Conservation (phyloP, 2,113 vertebrate species). For the Paradoxurus hermaphroditus region DNA sequence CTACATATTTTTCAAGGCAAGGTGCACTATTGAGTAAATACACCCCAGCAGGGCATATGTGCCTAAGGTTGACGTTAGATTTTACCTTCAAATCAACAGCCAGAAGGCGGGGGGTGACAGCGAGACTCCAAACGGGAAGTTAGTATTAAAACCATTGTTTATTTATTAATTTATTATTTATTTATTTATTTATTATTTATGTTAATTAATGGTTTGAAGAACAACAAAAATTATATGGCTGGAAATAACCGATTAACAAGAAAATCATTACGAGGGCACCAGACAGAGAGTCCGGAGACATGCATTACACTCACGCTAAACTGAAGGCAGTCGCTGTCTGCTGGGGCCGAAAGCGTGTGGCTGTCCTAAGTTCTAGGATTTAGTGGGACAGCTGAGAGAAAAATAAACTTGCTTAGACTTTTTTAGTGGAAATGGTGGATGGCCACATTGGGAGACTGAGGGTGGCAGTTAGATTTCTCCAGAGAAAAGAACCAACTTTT, state of each 20-base stretch:
- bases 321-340: background rate
- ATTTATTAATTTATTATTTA: too few relatives aligned
- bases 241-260: background rate
- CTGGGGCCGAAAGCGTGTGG: background rate
- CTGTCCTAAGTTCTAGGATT: background rate
- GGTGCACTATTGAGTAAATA: background rate
- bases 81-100: background rate
- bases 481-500: background rate
- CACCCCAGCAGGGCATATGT: background rate
- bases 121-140: background rate
- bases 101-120: background rate
- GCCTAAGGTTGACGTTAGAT: background rate
- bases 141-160: background rate
- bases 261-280: background rate
- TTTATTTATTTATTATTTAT: too few relatives aligned
- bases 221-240: background rate
- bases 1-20: conserved; percentile 22
- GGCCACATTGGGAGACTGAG: background rate
- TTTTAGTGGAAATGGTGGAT: background rate
- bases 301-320: background rate
- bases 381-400: background rate
- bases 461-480: background rate
- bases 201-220: background rate
- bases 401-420: background rate
- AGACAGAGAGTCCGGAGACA: background rate